phyloP scores from a whole-genome alignment of 2,888 invertebrate species.

The Lasioglossum calceatum region DNA sequence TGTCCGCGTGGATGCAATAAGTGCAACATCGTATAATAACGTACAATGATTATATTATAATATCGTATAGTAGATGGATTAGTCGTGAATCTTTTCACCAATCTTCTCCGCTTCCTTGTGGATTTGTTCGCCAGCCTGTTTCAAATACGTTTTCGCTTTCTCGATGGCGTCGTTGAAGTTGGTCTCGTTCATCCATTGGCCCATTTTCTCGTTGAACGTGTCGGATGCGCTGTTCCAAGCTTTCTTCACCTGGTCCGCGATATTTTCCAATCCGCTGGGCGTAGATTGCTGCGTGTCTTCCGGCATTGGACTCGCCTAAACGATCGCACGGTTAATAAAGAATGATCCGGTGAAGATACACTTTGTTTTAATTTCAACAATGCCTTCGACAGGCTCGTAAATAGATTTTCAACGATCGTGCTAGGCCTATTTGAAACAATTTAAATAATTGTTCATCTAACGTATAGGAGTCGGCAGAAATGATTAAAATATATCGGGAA shows the following conservation, averaged over 20 bases:
- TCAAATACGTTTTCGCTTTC: conserved; percentile 63
- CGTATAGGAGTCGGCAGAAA: background rate
- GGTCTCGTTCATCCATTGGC: conserved; percentile 67
- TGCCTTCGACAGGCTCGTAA: background rate
- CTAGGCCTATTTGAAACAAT: too few relatives aligned
- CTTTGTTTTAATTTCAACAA: background rate
- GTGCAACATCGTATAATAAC: background rate
- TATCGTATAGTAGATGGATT: background rate
- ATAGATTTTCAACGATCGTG: background rate
- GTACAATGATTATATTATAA: background rate
- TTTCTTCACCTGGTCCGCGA: conserved; percentile 23
- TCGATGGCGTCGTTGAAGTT: conserved; percentile 65
- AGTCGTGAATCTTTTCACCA: conserved; percentile 63
- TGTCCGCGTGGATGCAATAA: background rate
- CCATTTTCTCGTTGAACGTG: conserved; percentile 55
- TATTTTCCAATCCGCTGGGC: background rate
- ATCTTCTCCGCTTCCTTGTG: conserved; percentile 69
- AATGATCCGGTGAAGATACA: background rate
- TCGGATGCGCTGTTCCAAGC: conserved; percentile 57
- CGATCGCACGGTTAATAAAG: background rate
- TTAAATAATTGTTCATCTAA: background rate
- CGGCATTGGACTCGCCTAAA: conserved; percentile 53
- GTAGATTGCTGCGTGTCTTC: background rate
- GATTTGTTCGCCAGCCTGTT: conserved; percentile 68
- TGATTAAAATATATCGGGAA: background rate